A percentile compares a stretch with the other conserved stretches of the same genome.
Evolutionary conservation across 1,140 invertebrate genomes (phyloP).

Genomic region (Drosophila pruinosa): DNA sequence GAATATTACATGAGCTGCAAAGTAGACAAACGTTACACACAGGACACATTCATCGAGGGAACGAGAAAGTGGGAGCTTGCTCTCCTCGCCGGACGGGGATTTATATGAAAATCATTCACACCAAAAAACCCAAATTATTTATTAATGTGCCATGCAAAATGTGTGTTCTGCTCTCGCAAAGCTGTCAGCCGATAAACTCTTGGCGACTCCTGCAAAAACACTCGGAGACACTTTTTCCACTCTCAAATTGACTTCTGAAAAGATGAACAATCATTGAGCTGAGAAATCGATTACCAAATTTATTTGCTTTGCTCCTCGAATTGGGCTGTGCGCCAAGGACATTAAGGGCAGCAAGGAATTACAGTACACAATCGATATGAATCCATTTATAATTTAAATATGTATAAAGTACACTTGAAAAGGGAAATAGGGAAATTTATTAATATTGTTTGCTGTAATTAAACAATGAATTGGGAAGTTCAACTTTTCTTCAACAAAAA

Average conservation of each 20-base stretch:
- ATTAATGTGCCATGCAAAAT: conserved; percentile 72
- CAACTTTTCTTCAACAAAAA: too few species aligned
- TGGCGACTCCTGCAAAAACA: not conserved
- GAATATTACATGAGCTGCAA: conserved; percentile 77
- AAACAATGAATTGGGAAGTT: too few species aligned
- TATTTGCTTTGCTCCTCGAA: conserved; percentile 4
- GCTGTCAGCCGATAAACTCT: conserved; percentile 7
- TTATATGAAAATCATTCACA: conserved; percentile 77
- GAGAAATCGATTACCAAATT: conserved; percentile 40
- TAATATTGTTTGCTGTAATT: not conserved
- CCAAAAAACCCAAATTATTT: conserved; percentile 69
- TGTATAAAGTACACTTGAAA: not conserved
- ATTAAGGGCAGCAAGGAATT: not conserved
- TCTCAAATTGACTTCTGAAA: conserved; percentile 19
- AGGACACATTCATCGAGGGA: conserved; percentile 16
- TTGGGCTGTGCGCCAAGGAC: not conserved
- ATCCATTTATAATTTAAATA: conserved; percentile 12
- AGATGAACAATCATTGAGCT: conserved; percentile 25
- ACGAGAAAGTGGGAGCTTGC: not conserved
- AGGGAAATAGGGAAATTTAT: not conserved
- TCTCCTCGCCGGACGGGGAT: conserved; percentile 41
- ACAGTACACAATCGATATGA: conserved; percentile 1
- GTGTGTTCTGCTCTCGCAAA: conserved; percentile 14
- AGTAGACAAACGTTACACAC: conserved; percentile 66
- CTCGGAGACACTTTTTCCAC: conserved; percentile 19